Conservation (phyloP, 1,140 invertebrate genomes). For the Triops longicaudatus region DNA sequence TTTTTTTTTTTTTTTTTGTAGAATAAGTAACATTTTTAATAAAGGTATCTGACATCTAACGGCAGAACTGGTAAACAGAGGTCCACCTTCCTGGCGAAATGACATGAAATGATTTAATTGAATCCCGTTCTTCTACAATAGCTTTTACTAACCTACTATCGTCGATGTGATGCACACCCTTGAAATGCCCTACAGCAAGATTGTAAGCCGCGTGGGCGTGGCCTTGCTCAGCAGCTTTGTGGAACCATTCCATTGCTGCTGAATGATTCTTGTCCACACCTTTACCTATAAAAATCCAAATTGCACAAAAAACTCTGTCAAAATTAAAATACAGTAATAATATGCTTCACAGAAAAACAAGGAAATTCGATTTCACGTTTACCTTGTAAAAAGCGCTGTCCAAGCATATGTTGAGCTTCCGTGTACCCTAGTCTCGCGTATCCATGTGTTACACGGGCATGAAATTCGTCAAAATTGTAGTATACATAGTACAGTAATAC, state of each 20-base stretch:
- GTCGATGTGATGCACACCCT: constrained; percentile 41
- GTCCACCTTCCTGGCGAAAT: too few species aligned
- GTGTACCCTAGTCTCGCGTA: constrained; percentile 47
- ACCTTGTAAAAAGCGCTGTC: constrained; percentile 47
- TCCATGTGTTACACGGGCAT: constrained; percentile 45
- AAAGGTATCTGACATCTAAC: too few species aligned
- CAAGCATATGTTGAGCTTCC: constrained; percentile 47
- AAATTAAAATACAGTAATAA: neutral
- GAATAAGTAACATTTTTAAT: too few species aligned
- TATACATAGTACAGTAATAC: constrained; percentile 41
- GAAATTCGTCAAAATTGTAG: constrained; percentile 47
- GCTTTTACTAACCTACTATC: constrained; percentile 43
- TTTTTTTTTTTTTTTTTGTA: too few species aligned
- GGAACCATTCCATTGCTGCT: constrained; percentile 48
- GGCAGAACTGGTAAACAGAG: too few species aligned
- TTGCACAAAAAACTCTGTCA: too few species aligned
- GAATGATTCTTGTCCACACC: constrained; percentile 43
- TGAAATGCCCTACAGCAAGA: constrained; percentile 48
- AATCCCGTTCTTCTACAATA: too few species aligned
- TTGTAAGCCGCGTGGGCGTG: constrained; percentile 50
- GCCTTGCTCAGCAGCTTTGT: constrained; percentile 47
- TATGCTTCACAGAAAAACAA: neutral
- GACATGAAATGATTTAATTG: too few species aligned
- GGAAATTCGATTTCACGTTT: constrained; percentile 20
- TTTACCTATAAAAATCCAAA: constrained; percentile 36